These are phyloP conservation scores for Anguilla marmorata DNA, from an alignment of 2,797 vertebrate species.

Conservation along the genomic window DNA sequence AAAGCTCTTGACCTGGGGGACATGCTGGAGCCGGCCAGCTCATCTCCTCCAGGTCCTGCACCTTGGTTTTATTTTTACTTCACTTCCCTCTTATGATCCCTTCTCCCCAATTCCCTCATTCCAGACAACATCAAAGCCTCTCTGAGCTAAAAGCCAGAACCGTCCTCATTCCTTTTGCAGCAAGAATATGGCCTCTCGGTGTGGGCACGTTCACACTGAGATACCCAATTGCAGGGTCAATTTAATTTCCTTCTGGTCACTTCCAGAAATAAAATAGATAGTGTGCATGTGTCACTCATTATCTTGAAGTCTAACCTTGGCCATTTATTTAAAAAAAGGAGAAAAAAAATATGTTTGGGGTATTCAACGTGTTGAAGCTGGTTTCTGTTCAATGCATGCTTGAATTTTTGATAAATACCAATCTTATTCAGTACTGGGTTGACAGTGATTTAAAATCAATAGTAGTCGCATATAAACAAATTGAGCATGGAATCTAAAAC, in stretches of 20 bases:
- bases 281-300: neutral
- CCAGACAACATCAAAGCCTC: neutral
- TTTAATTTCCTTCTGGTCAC: neutral
- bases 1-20: constrained; percentile 57
- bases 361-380: neutral
- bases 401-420: neutral
- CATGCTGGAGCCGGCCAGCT: neutral
- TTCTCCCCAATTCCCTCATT: neutral
- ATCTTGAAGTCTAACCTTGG: neutral
- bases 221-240: neutral
- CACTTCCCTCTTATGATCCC: neutral
- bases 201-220: neutral
- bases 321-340: neutral
- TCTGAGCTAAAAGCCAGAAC: neutral
- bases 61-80: neutral
- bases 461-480: neutral
- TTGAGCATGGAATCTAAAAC: neutral
- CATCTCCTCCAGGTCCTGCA: neutral
- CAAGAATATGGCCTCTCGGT: neutral
- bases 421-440: neutral
- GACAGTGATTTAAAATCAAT: neutral
- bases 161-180: neutral
- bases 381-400: neutral
- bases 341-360: neutral
- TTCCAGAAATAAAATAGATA: neutral